Percentiles rank a stretch among this genome's conserved stretches.
phyloP scores from a whole-genome alignment of 2,113 vertebrate genomes.

The Hippolais icterina region DNA sequence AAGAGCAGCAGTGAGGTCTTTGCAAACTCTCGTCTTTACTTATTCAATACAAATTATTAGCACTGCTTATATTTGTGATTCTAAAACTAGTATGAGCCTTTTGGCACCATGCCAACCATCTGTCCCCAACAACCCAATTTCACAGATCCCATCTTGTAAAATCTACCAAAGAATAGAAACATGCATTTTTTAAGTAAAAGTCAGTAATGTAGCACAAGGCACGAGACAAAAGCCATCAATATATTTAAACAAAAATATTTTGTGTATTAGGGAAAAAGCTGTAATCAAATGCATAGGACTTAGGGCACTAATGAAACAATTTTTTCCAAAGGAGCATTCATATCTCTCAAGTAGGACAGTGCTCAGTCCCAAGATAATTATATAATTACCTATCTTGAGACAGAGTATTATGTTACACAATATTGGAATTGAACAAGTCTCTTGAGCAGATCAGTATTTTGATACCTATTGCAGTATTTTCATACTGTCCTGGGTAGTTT shows the following conservation, averaged over 20 bases:
- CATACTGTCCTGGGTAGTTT: not conserved
- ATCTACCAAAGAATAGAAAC: not conserved
- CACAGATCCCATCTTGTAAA: not conserved
- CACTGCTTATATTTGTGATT: not conserved
- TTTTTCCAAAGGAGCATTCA: not conserved
- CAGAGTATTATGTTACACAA: not conserved
- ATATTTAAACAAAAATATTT: not conserved
- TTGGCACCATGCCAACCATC: not conserved
- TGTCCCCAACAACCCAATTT: not conserved
- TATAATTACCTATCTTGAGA: conserved; percentile 2
- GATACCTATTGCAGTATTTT: not conserved
- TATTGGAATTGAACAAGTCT: not conserved
- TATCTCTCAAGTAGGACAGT: not conserved
- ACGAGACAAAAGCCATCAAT: not conserved
- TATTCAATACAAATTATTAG: not conserved
- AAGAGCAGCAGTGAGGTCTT: not conserved
- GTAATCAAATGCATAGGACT: not conserved
- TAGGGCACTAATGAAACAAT: not conserved
- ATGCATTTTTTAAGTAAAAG: not conserved
- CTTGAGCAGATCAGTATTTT: not conserved
- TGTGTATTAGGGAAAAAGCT: not conserved
- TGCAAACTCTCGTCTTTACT: not conserved
- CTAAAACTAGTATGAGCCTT: not conserved
- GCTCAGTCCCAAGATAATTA: not conserved
- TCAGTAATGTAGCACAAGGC: not conserved